A percentile compares a stretch with the other conserved stretches of the same genome.
phyloP scores from a whole-genome alignment of 2,888 invertebrate species.

The Schizotus pectinicornis region DNA sequence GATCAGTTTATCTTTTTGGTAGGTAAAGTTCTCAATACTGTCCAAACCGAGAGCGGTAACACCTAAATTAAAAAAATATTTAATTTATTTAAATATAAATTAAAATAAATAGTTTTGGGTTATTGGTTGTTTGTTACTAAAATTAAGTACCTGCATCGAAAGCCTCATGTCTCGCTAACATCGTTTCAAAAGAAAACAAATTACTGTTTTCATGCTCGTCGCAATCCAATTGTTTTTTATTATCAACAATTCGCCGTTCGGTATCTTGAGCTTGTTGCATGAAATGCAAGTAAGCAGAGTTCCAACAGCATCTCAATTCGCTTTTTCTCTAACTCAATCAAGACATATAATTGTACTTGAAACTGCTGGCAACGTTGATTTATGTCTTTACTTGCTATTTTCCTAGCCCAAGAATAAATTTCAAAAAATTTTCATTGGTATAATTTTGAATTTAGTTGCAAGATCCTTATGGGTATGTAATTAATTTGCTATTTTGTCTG shows the following conservation, averaged over 20 bases:
- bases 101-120: too few relatives aligned
- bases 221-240: conserved; percentile 95
- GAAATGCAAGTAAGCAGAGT: conserved; percentile 98
- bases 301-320: conserved; percentile 93
- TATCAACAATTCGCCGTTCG: conserved; percentile 99
- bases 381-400: conserved; percentile 85
- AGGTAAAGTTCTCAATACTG: conserved; percentile 95
- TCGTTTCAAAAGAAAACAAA: conserved; percentile 96
- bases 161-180: conserved; percentile 98
- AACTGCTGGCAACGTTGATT: conserved; percentile 82
- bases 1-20: conserved; percentile 93
- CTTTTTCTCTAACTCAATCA: conserved; percentile 83
- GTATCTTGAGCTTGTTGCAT: conserved; percentile 99
- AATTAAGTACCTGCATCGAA: conserved; percentile 93
- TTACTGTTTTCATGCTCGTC: conserved; percentile 99
- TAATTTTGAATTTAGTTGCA: conserved; percentile 98
- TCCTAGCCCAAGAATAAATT: too few relatives aligned
- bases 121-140: too few relatives aligned
- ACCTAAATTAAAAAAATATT: conserved; percentile 69
- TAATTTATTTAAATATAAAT: too few relatives aligned
- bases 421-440: conserved; percentile 86
- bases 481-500: too few relatives aligned
- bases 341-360: conserved; percentile 81
- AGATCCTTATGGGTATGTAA: too few relatives aligned
- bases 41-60: conserved; percentile 96